Evolutionary conservation across 1,140 invertebrate genomes (phyloP).

Genomic region (Mercenaria mercenaria): DNA sequence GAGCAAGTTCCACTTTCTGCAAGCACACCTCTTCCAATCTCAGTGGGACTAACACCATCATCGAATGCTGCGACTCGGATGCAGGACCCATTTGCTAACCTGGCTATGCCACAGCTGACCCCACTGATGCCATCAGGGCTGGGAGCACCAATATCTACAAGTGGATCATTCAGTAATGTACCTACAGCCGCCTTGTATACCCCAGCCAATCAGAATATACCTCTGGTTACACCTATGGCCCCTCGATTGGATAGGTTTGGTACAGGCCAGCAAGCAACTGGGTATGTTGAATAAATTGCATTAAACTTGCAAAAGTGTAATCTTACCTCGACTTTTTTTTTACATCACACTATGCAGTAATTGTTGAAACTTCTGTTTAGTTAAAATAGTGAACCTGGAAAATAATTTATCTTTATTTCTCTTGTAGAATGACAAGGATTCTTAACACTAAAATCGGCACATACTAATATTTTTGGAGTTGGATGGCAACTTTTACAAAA

Average conservation of each 20-base stretch:
- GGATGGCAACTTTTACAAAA: no score
- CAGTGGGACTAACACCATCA: background rate
- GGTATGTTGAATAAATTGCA: background rate
- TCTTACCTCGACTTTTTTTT: no score
- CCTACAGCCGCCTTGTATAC: conserved; percentile 53
- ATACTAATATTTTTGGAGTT: no score
- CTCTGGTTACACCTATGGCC: conserved; percentile 69
- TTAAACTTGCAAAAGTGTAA: no score
- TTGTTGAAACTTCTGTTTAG: no score
- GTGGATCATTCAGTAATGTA: conserved; percentile 24
- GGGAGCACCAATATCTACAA: background rate
- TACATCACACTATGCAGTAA: no score
- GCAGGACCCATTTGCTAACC: background rate
- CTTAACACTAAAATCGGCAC: no score
- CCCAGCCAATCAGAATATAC: conserved; percentile 70
- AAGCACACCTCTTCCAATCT: background rate
- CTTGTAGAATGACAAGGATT: no score
- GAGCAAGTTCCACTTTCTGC: conserved; percentile 17
- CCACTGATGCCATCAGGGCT: background rate
- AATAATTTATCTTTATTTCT: no score
- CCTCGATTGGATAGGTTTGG: conserved; percentile 52
- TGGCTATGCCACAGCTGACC: background rate
- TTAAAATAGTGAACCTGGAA: no score
- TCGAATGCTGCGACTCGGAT: background rate
- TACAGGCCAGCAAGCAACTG: background rate